Conservation (phyloP, 2,113 vertebrate genomes). For the Junco hyemalis region DNA sequence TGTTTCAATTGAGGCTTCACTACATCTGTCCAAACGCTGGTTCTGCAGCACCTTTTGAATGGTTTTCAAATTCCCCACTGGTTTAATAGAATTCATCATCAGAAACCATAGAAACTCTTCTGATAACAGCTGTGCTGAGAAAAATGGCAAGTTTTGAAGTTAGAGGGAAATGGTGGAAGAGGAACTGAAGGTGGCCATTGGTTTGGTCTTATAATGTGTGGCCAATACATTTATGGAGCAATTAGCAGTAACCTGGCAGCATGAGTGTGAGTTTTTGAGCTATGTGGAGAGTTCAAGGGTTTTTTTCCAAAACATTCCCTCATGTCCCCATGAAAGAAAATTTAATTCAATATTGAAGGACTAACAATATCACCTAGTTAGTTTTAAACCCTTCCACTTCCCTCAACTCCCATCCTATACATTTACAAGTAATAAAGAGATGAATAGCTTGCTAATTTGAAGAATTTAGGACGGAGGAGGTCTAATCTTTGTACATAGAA, state of each 20-base stretch:
- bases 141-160: not conserved
- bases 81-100: not conserved
- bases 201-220: not conserved
- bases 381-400: not conserved
- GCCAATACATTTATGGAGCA: not conserved
- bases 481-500: not conserved
- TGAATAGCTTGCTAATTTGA: not conserved
- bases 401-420: not conserved
- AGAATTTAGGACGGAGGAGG: not conserved
- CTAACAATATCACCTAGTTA: not conserved
- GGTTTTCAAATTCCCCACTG: not conserved
- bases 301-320: not conserved
- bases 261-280: not conserved
- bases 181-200: not conserved
- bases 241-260: not conserved
- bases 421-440: not conserved
- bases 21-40: not conserved
- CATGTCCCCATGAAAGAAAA: not conserved
- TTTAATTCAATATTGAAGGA: not conserved
- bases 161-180: not conserved
- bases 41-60: not conserved
- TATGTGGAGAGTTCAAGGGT: not conserved
- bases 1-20: not conserved
- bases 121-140: not conserved
- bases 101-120: not conserved